These are phyloP conservation scores for Simalia tracyae DNA, from an alignment of 2,797 vertebrate genomes.

Conservation along the genomic window DNA sequence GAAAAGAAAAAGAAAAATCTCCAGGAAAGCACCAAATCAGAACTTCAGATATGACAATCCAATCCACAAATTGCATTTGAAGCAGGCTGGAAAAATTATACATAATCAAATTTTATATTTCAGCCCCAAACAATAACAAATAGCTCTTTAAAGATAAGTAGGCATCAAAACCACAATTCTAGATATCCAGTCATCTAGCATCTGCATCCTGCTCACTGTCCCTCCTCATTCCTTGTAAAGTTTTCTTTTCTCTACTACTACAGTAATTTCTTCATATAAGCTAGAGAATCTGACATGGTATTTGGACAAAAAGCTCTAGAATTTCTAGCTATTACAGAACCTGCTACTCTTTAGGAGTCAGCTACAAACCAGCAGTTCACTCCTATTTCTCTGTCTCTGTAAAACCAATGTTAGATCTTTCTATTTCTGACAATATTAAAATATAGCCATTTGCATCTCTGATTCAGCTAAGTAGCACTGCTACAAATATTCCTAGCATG, in stretches of 20 bases:
- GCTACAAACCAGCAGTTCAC: slow-evolving; percentile 3
- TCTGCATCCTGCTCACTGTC: not conserved
- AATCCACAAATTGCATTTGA: not conserved
- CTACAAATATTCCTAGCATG: not conserved
- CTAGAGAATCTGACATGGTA: not conserved
- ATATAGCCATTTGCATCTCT: not conserved
- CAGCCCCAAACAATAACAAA: not conserved
- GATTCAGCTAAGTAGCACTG: fast-evolving
- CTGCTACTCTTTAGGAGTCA: not conserved
- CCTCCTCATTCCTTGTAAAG: not conserved
- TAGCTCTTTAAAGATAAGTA: not conserved
- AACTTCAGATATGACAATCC: not conserved
- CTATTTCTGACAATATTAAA: not conserved
- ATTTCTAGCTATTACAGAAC: not conserved
- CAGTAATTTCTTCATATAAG: not conserved
- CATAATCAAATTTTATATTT: not conserved
- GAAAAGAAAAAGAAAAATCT: slow-evolving; percentile 9
- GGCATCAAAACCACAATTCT: not conserved
- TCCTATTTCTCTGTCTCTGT: not conserved
- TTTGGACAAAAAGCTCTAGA: not conserved
- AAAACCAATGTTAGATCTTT: not conserved
- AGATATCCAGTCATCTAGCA: not conserved
- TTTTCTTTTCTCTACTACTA: not conserved
- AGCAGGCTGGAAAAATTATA: not conserved
- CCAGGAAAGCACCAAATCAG: not conserved